Evolutionary conservation across 2,888 invertebrate genomes (phyloP).

Genomic region (Acleris cristana): DNA sequence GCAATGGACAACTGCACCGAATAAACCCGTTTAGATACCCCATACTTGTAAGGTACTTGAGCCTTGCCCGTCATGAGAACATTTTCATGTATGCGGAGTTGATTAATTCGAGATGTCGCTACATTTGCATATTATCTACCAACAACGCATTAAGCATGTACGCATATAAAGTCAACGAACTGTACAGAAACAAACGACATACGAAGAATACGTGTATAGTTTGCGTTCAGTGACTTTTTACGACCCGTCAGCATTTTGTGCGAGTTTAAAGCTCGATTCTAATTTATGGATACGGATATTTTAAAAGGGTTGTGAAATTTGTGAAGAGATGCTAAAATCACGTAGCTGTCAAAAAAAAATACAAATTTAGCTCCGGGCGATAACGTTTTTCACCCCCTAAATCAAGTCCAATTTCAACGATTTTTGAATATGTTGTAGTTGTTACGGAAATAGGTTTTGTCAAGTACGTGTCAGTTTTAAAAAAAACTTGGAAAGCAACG

Average conservation of each 20-base stretch:
- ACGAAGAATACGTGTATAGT: not conserved
- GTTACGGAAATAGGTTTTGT: too few relatives aligned
- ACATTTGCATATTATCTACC: conserved; percentile 37
- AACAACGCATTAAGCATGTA: conserved; percentile 25
- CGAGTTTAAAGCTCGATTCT: conserved; percentile 3
- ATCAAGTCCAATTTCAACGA: too few relatives aligned
- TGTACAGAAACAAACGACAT: conserved; percentile 16
- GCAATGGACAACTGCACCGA: conserved; percentile 19
- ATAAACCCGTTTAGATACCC: conserved; percentile 33
- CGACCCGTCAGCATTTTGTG: conserved; percentile 9
- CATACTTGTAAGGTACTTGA: conserved; percentile 22
- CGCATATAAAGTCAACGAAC: conserved; percentile 33
- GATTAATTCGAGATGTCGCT: conserved; percentile 35
- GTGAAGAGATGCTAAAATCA: too few relatives aligned
- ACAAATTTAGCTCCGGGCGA: too few relatives aligned
- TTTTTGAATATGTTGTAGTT: too few relatives aligned
- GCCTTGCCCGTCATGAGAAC: conserved; percentile 28
- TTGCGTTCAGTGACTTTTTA: conserved; percentile 14
- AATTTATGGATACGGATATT: conserved; percentile 11
- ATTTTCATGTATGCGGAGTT: conserved; percentile 25
- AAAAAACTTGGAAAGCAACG: too few relatives aligned
- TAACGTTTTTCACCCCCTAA: too few relatives aligned
- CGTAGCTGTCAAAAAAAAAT: too few relatives aligned
- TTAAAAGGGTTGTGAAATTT: too few relatives aligned
- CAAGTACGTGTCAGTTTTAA: too few relatives aligned